phyloP scores from a whole-genome alignment of 2,113 vertebrate genomes.

The Hyaena hyaena region DNA sequence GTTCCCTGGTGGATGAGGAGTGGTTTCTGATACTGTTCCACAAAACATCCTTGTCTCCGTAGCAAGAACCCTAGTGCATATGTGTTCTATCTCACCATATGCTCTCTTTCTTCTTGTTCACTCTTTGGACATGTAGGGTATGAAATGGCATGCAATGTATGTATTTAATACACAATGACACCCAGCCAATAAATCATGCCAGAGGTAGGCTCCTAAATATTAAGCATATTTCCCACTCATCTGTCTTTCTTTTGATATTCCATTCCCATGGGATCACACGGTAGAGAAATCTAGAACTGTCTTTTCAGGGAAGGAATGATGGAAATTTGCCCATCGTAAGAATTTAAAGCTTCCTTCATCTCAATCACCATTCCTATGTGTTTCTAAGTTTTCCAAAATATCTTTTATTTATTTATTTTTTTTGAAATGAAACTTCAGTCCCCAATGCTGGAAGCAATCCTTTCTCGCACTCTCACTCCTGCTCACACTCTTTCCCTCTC shows the following conservation, averaged over 20 bases:
- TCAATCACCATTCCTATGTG: background rate
- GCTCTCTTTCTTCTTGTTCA: background rate
- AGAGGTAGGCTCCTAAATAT: background rate
- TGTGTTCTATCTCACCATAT: background rate
- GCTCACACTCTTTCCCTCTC: background rate
- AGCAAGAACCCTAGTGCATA: background rate
- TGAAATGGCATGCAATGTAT: background rate
- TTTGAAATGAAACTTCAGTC: background rate
- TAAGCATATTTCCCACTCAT: background rate
- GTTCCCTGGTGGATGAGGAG: background rate
- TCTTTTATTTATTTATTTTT: background rate
- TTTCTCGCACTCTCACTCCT: background rate
- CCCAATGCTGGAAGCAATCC: background rate
- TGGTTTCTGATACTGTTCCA: background rate
- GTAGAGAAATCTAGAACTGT: background rate
- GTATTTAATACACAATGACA: background rate
- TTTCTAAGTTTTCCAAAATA: background rate
- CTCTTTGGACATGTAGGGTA: background rate
- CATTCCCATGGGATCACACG: accelerated
- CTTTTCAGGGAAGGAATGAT: background rate
- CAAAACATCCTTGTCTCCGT: background rate
- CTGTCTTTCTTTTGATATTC: background rate
- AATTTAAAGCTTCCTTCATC: background rate
- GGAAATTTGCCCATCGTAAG: too few relatives aligned
- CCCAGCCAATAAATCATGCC: background rate